Evolutionary conservation across 2,888 invertebrate genomes (phyloP).

Genomic region (Biston betularia): DNA sequence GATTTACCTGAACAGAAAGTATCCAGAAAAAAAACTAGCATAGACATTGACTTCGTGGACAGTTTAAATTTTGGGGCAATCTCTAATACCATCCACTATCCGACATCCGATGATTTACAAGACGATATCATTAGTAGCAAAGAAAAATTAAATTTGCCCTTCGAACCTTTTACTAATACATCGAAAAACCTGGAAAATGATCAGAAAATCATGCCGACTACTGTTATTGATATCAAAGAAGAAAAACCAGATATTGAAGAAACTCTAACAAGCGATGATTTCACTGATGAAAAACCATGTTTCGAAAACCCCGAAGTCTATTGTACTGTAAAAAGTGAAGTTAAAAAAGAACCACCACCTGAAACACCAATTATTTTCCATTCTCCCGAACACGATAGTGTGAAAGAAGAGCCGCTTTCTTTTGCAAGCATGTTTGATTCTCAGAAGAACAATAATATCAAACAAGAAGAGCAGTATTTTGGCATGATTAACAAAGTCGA

Average conservation of each 20-base stretch:
- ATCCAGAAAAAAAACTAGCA: background rate
- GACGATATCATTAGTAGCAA: background rate
- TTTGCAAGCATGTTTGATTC: background rate
- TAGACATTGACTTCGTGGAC: background rate
- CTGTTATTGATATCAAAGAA: background rate
- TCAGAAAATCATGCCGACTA: too few relatives aligned
- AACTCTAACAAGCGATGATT: background rate
- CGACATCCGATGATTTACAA: background rate
- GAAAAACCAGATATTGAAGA: background rate
- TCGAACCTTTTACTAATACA: background rate
- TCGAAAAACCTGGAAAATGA: background rate
- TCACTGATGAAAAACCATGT: background rate
- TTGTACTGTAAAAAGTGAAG: background rate
- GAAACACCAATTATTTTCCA: too few relatives aligned
- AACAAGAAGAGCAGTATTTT: constrained; percentile 1
- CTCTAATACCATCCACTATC: background rate
- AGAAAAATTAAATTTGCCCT: background rate
- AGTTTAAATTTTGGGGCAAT: background rate
- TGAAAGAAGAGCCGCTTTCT: background rate
- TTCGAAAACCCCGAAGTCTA: background rate
- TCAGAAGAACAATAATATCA: background rate
- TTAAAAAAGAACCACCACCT: background rate
- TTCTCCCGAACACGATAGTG: too few relatives aligned
- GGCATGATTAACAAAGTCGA: constrained; percentile 1
- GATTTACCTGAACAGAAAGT: background rate